Base-by-base conservation (phyloP, 2,113 vertebrate species). In the Sinocyclocheilus rhinocerous region DNA sequence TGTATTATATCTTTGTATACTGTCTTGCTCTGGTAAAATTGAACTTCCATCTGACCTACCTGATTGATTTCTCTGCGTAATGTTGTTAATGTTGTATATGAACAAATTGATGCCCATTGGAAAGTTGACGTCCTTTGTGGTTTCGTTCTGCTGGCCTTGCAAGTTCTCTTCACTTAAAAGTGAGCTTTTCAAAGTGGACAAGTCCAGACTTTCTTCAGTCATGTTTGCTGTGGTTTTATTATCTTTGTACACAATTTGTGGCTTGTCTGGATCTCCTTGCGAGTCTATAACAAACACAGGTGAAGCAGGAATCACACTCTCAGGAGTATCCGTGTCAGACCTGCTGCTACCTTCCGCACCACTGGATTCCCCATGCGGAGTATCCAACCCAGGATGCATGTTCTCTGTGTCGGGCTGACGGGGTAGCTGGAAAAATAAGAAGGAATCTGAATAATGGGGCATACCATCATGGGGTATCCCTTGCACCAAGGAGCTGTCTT, bases 51-150 rank as follows among this genome's bases (percentile, higher is more conserved):
- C 39, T 24, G 42, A n/a, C 76, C 29, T 95, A 98, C 97, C 96
- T 95, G 97, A 96, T 33, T 95, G 93, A 83, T 97, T 97, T 0
- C 65, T 26, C 89, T 92, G 90, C 84, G 91, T 84, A 91, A 97
- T 85, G 80, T 94, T 91, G 92, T 97, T 84, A 91, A 97, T 85
- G 80, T 94, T 91, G 92, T 97, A 94, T 88, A 97, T 84, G 92
- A 96, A 94, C 88, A 99, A 52, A 88, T 93, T 92, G 7, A 94
- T 72, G 42, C 5, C 24, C 2, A 13, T 1, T 6, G 22, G 24
- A 29, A 67, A 15, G 39, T 48, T 2, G 1, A 0, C 1, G 1
- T 15, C 18, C 2, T 22, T 69, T 1, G 0, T 50, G 9, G 26
- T 4, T 4, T 70, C 26, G 20, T 0, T 48, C 7, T 29, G 39